phyloP scores from a whole-genome alignment of 35 echinoderm and acorn worm genomes.

The Strongylocentrotus purpuratus region DNA sequence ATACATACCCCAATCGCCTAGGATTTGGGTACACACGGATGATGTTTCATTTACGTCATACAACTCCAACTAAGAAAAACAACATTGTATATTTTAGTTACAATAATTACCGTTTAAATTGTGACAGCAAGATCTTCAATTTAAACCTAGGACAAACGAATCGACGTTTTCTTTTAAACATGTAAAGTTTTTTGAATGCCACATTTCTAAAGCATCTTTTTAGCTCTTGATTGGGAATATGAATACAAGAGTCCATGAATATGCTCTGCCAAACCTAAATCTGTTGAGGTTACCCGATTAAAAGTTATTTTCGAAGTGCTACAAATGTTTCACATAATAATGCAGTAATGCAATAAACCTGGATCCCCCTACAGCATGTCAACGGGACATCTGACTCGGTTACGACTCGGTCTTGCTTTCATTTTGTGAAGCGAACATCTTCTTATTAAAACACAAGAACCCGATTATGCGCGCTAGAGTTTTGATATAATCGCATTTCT shows the following conservation, averaged over 20 bases:
- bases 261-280: neutral
- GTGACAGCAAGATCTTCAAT: no score
- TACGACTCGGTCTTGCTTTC: neutral
- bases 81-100: no score
- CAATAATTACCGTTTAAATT: no score
- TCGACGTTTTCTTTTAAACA: no score
- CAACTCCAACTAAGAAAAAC: no score
- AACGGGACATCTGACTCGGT: neutral
- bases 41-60: neutral
- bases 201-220: no score
- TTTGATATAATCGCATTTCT: slow-evolving; percentile 19
- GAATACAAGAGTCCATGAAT: no score
- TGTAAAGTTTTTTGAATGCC: no score
- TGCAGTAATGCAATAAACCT: neutral
- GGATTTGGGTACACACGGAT: neutral
- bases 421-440: neutral
- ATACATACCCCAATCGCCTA: neutral
- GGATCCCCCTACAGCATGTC: neutral
- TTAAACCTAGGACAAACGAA: no score
- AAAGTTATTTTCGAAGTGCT: neutral
- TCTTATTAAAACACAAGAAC: neutral
- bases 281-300: neutral
- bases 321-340: neutral
- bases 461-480: neutral
- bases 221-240: no score